phyloP scores from a whole-genome alignment of 2,888 invertebrate species.

The Urechis unicinctus region DNA sequence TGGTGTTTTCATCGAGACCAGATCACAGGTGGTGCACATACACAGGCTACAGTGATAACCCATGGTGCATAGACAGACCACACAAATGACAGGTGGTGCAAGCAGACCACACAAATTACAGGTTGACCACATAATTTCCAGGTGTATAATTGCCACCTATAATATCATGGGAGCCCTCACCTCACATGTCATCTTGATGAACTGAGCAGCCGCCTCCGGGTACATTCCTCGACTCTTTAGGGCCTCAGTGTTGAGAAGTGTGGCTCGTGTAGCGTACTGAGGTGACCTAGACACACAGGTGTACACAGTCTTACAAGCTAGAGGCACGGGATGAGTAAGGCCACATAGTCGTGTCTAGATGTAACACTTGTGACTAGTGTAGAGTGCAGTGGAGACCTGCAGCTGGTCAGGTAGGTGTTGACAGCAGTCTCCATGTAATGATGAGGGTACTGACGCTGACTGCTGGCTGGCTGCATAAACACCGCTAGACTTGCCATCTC shows the following conservation, averaged over 20 bases:
- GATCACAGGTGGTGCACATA: too few relatives aligned
- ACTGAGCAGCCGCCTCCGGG: slow-evolving; percentile 89
- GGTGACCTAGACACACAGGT: slow-evolving; percentile 63
- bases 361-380: neutral
- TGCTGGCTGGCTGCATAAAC: slow-evolving; percentile 64
- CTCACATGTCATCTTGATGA: slow-evolving; percentile 91
- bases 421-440: slow-evolving; percentile 92
- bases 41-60: too few relatives aligned
- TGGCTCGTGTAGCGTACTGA: slow-evolving; percentile 86
- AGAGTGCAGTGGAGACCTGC: neutral
- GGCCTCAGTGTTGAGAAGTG: slow-evolving; percentile 81
- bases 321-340: too few relatives aligned
- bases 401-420: slow-evolving; percentile 73
- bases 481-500: slow-evolving; percentile 93
- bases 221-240: slow-evolving; percentile 71
- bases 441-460: slow-evolving; percentile 52
- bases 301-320: neutral
- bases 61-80: too few relatives aligned
- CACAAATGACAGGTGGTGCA: too few relatives aligned
- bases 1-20: too few relatives aligned
- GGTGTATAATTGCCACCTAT: too few relatives aligned
- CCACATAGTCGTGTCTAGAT: too few relatives aligned
- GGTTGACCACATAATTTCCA: too few relatives aligned
- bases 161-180: too few relatives aligned
- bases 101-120: too few relatives aligned